phyloP scores from a whole-genome alignment of 2,797 vertebrate species.

The Notoglanidium macrostoma region DNA sequence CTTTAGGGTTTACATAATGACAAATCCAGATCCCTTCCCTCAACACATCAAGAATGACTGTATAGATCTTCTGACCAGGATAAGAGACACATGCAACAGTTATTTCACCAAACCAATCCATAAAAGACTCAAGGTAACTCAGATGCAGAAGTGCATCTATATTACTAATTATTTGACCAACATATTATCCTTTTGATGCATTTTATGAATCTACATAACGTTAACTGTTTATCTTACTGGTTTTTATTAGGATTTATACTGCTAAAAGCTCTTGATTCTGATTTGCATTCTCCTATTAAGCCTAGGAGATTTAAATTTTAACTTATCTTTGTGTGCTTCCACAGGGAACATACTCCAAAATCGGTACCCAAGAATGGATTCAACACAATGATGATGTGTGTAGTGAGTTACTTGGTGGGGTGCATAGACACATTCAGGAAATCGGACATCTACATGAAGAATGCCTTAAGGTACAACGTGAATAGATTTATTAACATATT shows the following conservation, averaged over 20 bases:
- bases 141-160: not conserved
- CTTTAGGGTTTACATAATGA: conserved; percentile 64
- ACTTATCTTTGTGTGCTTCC: not conserved
- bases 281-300: not conserved
- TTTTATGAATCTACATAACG: not conserved
- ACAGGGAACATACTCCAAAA: conserved; percentile 66
- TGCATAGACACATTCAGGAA: conserved; percentile 50
- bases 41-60: conserved; percentile 50
- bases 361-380: conserved; percentile 72
- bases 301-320: not conserved
- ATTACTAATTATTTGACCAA: not conserved
- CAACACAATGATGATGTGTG: conserved; percentile 50
- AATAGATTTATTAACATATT: not conserved
- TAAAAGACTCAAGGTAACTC: conserved; percentile 65
- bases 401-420: conserved; percentile 54
- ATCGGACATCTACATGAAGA: conserved; percentile 51
- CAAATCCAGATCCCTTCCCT: conserved; percentile 52
- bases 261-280: not conserved
- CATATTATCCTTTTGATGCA: not conserved
- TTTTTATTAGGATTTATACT: not conserved
- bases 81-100: conserved; percentile 58
- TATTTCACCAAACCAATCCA: conserved; percentile 64
- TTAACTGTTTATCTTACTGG: not conserved
- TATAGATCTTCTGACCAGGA: conserved; percentile 55
- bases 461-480: conserved; percentile 65